phyloP scores from a whole-genome alignment of 2,113 vertebrate genomes.

The Eleginops maclovinus region DNA sequence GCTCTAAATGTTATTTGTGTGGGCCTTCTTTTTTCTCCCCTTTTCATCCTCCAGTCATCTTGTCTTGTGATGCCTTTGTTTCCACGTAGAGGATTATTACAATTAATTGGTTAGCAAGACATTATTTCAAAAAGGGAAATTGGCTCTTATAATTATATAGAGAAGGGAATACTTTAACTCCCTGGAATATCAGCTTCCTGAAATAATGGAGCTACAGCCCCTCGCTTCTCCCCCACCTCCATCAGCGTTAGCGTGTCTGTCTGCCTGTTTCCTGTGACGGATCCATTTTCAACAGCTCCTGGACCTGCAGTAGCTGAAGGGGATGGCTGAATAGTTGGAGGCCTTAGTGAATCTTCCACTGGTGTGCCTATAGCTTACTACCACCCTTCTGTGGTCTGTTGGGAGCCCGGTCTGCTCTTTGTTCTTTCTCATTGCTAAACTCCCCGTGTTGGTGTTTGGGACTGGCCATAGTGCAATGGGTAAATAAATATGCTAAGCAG shows the following conservation, averaged over 20 bases:
- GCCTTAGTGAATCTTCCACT: conserved; percentile 47
- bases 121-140: conserved; percentile 86
- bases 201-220: conserved; percentile 77
- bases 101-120: conserved; percentile 84
- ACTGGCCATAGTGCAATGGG: conserved; percentile 4
- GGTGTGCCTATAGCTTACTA: conserved; percentile 34
- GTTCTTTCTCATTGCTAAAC: conserved; percentile 46
- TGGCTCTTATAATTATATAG: conserved; percentile 85
- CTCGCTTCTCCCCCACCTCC: conserved; percentile 49
- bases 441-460: conserved; percentile 3
- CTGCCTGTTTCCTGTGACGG: conserved; percentile 81
- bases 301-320: conserved; percentile 56
- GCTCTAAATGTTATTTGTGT: conserved; percentile 34
- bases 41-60: conserved; percentile 51
- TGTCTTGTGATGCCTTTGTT: conserved; percentile 68
- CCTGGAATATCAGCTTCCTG: conserved; percentile 84
- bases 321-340: conserved; percentile 61
- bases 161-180: conserved; percentile 84
- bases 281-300: conserved; percentile 79
- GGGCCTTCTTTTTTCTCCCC: conserved; percentile 28
- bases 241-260: conserved; percentile 69
- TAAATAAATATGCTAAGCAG: conserved; percentile 40
- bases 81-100: conserved; percentile 80
- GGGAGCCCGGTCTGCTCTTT: conserved; percentile 49
- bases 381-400: conserved; percentile 53